Evolutionary conservation across 2,888 invertebrate species (phyloP).

Genomic region (Alentia gelatinosa): DNA sequence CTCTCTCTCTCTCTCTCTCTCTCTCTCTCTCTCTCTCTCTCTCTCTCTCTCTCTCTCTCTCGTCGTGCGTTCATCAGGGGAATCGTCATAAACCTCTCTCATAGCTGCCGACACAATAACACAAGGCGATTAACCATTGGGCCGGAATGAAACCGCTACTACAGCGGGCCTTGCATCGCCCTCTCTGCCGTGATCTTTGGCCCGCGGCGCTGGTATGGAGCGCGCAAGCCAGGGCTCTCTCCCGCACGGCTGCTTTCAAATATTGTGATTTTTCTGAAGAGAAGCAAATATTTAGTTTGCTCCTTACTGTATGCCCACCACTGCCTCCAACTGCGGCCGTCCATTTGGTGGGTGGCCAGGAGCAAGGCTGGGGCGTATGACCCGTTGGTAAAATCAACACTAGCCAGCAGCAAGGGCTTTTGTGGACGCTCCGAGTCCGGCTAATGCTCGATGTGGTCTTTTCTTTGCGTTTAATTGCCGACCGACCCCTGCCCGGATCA

Average conservation of each 20-base stretch:
- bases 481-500: neutral
- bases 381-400: slow-evolving; percentile 11
- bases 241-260: slow-evolving; percentile 25
- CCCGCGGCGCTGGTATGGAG: neutral
- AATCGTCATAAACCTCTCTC: neutral
- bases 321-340: neutral
- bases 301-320: neutral
- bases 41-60: no score
- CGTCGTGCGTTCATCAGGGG: neutral
- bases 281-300: slow-evolving; percentile 43
- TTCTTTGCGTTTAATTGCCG: neutral
- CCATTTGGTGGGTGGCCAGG: neutral
- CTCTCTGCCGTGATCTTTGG: neutral
- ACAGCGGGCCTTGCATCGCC: neutral
- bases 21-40: no score
- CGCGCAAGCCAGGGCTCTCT: neutral
- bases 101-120: neutral
- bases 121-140: neutral
- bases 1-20: no score
- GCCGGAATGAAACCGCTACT: neutral
- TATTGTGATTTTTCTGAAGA: slow-evolving; percentile 47
- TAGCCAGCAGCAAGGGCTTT: neutral
- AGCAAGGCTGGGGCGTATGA: neutral
- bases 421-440: neutral
- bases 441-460: neutral